Base-by-base conservation (phyloP, 2,888 invertebrate species). In the Blomia tropicalis region DNA sequence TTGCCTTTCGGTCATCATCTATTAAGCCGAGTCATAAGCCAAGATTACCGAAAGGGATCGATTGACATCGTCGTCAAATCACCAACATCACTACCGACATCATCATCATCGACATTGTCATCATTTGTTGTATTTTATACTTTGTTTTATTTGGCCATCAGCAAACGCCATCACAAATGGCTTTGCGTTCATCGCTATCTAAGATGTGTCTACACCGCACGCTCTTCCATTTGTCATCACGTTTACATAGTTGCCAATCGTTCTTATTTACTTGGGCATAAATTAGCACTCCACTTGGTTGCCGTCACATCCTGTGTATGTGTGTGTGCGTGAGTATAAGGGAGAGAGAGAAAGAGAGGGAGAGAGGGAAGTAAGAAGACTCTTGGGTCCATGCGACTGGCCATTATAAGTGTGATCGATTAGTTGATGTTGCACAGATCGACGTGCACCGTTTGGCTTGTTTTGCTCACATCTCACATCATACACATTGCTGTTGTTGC, bases 211-310 rank as follows among this genome's bases (percentile, higher is more conserved):
- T n/a, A 47, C 14, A n/a, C 51, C 14, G 22, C 51, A 27, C 7
- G 22, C 51, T 11, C 7, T 11, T 7, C 51, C n/a, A 47, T 47
- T 47, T 47, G 27, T 47, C 51, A 22, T 47, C 51, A 11, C n/a
- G 51, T 47, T 47, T 47, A 47, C 51, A 47, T 47, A 25, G 51
- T 47, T 47, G 51, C 51, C 27, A 47, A 7, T 47, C 51, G n/a
- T 14, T 27, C 11, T 19, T 47, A 47, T 47, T n/a, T 7, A 27
- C 51, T 47, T n/a, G 51, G 51, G n/a, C 51, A 47, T 27, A 27
- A 47, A 47, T 47, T 27, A 47, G 27, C 51, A 47, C n/a, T n/a
- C 51, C 27, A 47, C 23, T 47, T n/a, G 27, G 7, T 14, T 11
- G 11, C 22, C 22, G 51, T 14, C 36, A 47, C 51, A 47, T 47